Evolutionary conservation across 2,888 invertebrate species (phyloP), one percentile per base, ranked within the genome.

Genomic region (Calameuta filiformis): DNA sequence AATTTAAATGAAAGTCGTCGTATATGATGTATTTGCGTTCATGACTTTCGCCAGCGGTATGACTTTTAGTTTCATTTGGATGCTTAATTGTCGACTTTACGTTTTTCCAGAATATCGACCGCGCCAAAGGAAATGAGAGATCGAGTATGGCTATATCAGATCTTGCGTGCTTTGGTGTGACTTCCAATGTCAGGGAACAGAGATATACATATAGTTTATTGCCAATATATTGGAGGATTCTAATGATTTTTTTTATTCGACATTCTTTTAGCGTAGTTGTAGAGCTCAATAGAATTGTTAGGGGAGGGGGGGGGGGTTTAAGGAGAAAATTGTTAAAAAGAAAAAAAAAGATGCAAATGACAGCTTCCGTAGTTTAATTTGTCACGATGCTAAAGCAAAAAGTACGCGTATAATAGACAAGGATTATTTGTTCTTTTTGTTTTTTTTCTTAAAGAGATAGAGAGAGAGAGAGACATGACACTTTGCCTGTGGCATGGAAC

Each of bases 31-130:
- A 56, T 23, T 56, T 56, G 9, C 15, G 56, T 23, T 56, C 23
- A 23, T 56, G 56, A 56, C 56, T 56, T 56, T 56, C 9, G 9
- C 23, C 23, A 9, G 23, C 56, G 23, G 23, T 9, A 23, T 9
- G 9, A 56, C 23, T 56, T 23, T 56, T 23, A 23, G 56, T 23
- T 56, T 56, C 56, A 23, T 56, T 56, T 23, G 23, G 56, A 15
- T 56, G 23, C 23, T 56, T 9, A 56, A 9, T 56, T 23, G 56
- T 23, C 23, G 56, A 23, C 23, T 56, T 56, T 56, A 56, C 56
- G 56, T 56, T 83, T 87, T 88, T 88, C 87, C 88, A 88, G 88
- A 88, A 88, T 88, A 85, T 87, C 85, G 84, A 85, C 87, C 79
- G 82, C 81, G 81, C 68, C 15, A 11, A 40, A 4, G 40, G 40